These are phyloP conservation scores for Hypselothyrea guttata DNA, from an alignment of 2,888 invertebrate species.

Conservation along the genomic window DNA sequence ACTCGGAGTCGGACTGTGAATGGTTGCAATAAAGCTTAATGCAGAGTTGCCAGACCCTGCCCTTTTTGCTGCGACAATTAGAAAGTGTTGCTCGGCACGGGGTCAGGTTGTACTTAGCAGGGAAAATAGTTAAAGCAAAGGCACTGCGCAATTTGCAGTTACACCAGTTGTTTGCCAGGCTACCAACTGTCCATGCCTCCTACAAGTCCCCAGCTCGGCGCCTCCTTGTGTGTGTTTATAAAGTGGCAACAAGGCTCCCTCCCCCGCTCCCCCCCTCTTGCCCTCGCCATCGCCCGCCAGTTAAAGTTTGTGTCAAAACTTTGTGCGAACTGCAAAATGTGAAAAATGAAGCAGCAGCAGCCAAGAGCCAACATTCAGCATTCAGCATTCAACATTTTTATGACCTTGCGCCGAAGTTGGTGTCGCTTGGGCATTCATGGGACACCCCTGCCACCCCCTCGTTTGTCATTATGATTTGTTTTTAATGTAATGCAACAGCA, in stretches of 20 bases:
- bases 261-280: too few relatives aligned
- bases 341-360: constrained; percentile 36
- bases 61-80: constrained; percentile 29
- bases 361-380: background rate
- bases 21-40: constrained; percentile 55
- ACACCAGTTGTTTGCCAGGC: constrained; percentile 10
- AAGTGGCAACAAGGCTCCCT: constrained; percentile 48
- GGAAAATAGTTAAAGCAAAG: constrained; percentile 2
- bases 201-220: too few relatives aligned
- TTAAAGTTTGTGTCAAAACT: constrained; percentile 51
- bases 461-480: constrained; percentile 65
- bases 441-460: constrained; percentile 18
- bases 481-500: constrained; percentile 60
- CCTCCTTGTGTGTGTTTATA: constrained; percentile 46
- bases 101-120: constrained; percentile 6
- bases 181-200: constrained; percentile 2
- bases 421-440: background rate
- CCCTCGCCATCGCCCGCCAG: constrained; percentile 15
- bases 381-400: constrained; percentile 45
- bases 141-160: constrained; percentile 28
- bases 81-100: constrained; percentile 37
- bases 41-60: constrained; percentile 20
- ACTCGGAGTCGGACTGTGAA: constrained; percentile 11
- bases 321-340: constrained; percentile 43
- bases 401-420: constrained; percentile 53